Evolutionary conservation across 2,113 vertebrate genomes (phyloP).

Genomic region (Seriola quinqueradiata): DNA sequence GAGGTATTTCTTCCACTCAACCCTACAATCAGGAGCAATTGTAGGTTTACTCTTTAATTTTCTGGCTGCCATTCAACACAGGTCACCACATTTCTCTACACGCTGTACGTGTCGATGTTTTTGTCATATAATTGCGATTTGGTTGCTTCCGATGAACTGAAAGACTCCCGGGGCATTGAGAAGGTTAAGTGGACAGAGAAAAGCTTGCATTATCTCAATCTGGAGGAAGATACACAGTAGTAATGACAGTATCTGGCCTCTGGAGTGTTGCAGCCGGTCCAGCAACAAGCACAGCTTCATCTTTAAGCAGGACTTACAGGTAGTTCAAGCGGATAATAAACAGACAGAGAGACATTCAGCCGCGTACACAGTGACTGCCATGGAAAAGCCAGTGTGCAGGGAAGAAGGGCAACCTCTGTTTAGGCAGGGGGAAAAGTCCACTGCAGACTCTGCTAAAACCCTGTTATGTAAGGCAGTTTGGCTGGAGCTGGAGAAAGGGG

Average conservation of each 20-base stretch:
- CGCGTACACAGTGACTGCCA: conserved; percentile 5
- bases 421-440: conserved; percentile 54
- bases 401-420: conserved; percentile 59
- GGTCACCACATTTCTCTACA: neutral
- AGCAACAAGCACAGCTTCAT: conserved; percentile 23
- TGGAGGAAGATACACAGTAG: conserved; percentile 6
- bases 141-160: neutral
- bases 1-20: conserved; percentile 1
- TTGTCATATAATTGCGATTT: neutral
- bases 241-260: neutral
- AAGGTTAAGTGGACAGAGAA: conserved; percentile 16
- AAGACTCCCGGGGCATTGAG: neutral
- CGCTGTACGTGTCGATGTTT: neutral
- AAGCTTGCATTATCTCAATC: conserved; percentile 1
- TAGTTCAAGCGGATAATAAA: conserved; percentile 47
- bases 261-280: neutral
- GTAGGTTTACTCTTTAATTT: conserved; percentile 20
- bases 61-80: conserved; percentile 4
- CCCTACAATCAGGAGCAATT: neutral
- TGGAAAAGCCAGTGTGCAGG: conserved; percentile 32
- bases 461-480: conserved; percentile 70
- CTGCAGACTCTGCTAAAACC: conserved; percentile 69
- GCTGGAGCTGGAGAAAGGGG: conserved; percentile 30
- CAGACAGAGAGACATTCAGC: conserved; percentile 36
- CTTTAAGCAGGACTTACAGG: conserved; percentile 56